Conservation (phyloP, 2,113 vertebrate genomes). For the Sylvietta virens region DNA sequence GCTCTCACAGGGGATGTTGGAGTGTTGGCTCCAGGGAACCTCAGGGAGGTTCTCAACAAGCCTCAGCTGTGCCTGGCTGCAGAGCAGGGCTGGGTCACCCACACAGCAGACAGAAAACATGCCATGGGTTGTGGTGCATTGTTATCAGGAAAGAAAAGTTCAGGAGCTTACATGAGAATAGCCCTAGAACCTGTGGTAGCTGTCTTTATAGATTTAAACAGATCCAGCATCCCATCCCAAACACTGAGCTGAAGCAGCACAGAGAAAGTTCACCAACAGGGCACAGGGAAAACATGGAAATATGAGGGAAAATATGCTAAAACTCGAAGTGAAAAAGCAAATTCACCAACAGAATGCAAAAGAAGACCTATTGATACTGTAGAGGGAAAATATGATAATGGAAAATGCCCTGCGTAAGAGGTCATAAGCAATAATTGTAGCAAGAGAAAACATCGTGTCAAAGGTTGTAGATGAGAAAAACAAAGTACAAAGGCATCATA, state of each 20-base stretch:
- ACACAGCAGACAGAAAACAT: background rate
- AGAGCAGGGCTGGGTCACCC: background rate
- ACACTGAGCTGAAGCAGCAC: background rate
- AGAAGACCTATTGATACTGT: conserved; percentile 39
- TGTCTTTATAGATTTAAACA: background rate
- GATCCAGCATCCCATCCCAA: background rate
- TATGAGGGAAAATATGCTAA: background rate
- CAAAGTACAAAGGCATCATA: conserved; percentile 36
- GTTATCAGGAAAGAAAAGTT: background rate
- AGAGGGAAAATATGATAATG: conserved; percentile 48
- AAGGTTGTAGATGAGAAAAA: conserved; percentile 39
- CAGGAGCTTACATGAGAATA: background rate
- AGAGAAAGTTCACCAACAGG: background rate
- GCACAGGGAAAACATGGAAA: background rate
- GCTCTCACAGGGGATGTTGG: background rate
- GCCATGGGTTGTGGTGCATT: background rate
- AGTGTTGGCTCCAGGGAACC: background rate
- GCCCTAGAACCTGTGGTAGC: background rate
- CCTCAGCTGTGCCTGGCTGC: background rate
- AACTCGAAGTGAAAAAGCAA: background rate
- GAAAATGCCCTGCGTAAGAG: conserved; percentile 14
- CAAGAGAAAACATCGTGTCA: conserved; percentile 49
- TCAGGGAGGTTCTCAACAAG: background rate
- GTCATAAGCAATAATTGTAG: conserved; percentile 53
- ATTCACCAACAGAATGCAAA: conserved; percentile 18